Evolutionary conservation across 1,140 invertebrate genomes (phyloP), one percentile per base, ranked within the genome.

Genomic region (Hyles euphorbiae): DNA sequence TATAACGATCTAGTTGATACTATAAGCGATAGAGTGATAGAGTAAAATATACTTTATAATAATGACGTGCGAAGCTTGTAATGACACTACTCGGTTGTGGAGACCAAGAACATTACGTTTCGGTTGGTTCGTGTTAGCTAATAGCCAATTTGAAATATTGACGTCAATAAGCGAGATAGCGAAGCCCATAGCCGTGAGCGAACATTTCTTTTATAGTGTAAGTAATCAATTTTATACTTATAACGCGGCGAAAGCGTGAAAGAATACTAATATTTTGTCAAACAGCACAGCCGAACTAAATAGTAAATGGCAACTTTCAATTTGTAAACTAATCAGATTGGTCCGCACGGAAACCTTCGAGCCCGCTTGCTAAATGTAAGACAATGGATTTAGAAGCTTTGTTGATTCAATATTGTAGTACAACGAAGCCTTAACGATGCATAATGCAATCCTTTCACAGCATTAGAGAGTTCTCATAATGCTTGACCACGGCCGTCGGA

Each of bases 371-470:
- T 55, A 55, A 62, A 60, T 60, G 67, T 60, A 58, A 56, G 56
- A 60, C 67, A 67, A 63, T 58, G 58, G 59, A 57, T 64, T 60
- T 68, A 70, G 58, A 58, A 54, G 52, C 56, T 60, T 54, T 66
- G 61, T 68, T 72, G 56, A 59, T 63, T 64, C 58, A 70, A 65
- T 65, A 65, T 60, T 61, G 62, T 62, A 51, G 65, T 61, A 68
- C 60, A 61, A 57, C 45, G 74, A 74, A 76, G 53, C 71, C 76
- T 59, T 64, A 63, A 34, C 56, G 57, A 43, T 76, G 66, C 70
- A 70, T 63, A 67, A 68, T 70, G 64, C 69, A 80, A 80, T 78
- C 73, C 77, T 68, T 73, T 70, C 74, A 69, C 58, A 61, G 63
- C 62, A 67, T 72, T 69, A 68, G 57, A 61, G 68, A 54, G 60